phyloP scores from a whole-genome alignment of 2,113 vertebrate species.

The Laticauda colubrina region DNA sequence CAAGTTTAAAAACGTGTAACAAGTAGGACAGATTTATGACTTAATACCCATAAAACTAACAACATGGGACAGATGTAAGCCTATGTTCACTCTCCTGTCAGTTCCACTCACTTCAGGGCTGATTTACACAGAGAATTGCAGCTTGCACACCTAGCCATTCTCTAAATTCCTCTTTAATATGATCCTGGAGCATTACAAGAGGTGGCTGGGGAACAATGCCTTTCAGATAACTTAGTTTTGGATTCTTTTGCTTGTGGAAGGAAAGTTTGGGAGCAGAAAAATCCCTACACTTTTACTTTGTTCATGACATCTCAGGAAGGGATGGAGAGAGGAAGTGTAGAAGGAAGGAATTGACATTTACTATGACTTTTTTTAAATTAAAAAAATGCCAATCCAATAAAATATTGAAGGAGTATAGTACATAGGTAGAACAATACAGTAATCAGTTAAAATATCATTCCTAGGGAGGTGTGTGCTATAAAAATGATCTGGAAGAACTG shows the following conservation, averaged over 20 bases:
- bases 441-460: neutral
- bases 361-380: neutral
- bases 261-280: neutral
- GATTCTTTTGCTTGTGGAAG: neutral
- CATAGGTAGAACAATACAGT: neutral
- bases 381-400: neutral
- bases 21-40: neutral
- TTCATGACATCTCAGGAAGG: neutral
- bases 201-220: neutral
- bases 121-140: neutral
- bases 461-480: neutral
- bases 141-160: neutral
- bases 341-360: neutral
- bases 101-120: neutral
- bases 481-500: neutral
- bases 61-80: neutral
- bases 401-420: neutral
- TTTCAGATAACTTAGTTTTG: neutral
- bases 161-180: conserved; percentile 12
- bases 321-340: neutral
- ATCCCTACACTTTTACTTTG: neutral
- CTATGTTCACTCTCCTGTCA: neutral
- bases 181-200: neutral
- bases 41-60: neutral
- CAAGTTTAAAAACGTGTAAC: neutral